Conservation (phyloP, 2,888 invertebrate genomes). For the Spatulosminthurus flaviceps region DNA sequence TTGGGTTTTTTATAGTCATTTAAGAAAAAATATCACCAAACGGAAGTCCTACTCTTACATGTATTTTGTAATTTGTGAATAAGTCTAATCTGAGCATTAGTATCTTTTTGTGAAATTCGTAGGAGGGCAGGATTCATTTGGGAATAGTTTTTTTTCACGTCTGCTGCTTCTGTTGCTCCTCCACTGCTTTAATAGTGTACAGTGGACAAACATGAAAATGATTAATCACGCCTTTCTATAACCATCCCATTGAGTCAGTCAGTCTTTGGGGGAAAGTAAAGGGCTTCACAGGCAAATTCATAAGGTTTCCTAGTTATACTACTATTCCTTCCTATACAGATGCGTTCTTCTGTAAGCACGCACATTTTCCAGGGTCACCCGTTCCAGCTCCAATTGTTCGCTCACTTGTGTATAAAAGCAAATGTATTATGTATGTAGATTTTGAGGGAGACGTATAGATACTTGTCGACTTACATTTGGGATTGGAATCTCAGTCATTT, state of each 20-base stretch:
- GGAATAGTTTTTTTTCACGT: neutral
- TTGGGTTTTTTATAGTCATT: too few relatives aligned
- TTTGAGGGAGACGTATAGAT: too few relatives aligned
- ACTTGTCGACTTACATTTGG: too few relatives aligned
- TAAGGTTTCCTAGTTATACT: slow-evolving; percentile 11
- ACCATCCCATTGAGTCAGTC: slow-evolving; percentile 22
- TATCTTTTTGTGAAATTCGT: neutral
- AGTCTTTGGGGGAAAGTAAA: slow-evolving; percentile 35
- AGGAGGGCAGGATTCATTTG: neutral
- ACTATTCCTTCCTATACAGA: too few relatives aligned
- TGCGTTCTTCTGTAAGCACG: too few relatives aligned
- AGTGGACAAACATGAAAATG: slow-evolving; percentile 32
- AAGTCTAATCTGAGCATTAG: neutral
- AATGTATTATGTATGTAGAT: too few relatives aligned
- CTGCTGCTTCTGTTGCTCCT: neutral
- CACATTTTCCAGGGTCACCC: too few relatives aligned
- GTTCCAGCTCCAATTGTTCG: too few relatives aligned
- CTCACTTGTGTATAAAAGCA: too few relatives aligned
- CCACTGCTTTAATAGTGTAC: neutral
- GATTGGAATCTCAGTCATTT: neutral
- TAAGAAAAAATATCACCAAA: neutral
- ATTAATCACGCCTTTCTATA: slow-evolving; percentile 36
- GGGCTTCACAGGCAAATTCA: slow-evolving; percentile 37
- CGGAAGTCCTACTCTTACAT: neutral
- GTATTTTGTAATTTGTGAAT: slow-evolving; percentile 5